Conservation (phyloP, 2,888 invertebrate genomes). For the Epinotia ramella region DNA sequence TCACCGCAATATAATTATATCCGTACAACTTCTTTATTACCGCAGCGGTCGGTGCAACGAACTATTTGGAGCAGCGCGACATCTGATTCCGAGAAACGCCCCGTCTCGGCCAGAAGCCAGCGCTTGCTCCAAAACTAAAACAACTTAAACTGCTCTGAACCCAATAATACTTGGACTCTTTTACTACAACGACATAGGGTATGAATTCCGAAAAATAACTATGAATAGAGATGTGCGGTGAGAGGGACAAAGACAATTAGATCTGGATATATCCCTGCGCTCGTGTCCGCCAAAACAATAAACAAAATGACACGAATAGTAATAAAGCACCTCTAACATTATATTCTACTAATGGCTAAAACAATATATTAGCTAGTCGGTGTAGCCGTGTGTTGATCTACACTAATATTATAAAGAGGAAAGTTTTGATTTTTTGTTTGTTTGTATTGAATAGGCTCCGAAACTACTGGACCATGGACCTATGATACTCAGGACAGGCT, state of each 20-base stretch:
- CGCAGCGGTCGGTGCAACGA: conserved; percentile 66
- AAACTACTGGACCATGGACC: no score
- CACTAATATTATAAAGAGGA: no score
- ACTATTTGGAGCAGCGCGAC: conserved; percentile 74
- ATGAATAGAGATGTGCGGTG: not conserved
- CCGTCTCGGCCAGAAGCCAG: conserved; percentile 61
- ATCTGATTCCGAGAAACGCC: conserved; percentile 66
- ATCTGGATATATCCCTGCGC: not conserved
- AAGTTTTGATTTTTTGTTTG: no score
- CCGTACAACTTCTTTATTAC: conserved; percentile 25
- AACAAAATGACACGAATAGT: not conserved
- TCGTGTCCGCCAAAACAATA: not conserved
- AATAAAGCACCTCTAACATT: not conserved
- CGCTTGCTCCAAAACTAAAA: conserved; percentile 12
- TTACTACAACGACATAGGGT: not conserved
- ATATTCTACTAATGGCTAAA: not conserved
- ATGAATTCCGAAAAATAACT: not conserved
- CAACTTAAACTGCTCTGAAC: not conserved
- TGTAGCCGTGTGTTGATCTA: not conserved
- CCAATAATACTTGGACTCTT: not conserved
- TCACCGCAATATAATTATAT: not conserved
- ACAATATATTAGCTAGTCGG: not conserved
- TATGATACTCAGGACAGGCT: no score
- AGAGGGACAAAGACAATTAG: not conserved
- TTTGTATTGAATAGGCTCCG: no score